Conservation (phyloP, 2,888 invertebrate species). For the Rhopalosiphum nymphaeae region DNA sequence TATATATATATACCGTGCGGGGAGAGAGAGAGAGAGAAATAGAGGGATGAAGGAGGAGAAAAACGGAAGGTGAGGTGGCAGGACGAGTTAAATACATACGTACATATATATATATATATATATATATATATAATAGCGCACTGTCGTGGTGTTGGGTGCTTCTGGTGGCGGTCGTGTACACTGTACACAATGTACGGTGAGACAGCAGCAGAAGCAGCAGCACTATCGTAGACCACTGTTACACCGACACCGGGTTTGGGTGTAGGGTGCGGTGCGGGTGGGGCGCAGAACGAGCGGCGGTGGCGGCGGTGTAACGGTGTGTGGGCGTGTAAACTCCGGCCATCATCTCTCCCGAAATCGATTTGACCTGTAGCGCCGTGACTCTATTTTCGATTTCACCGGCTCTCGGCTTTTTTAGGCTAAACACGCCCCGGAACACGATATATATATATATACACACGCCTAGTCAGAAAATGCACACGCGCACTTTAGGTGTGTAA, state of each 20-base stretch:
- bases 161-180: not conserved
- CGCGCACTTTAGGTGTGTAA: not conserved
- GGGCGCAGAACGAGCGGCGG: no score
- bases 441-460: not conserved
- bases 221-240: not conserved
- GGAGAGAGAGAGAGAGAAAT: not conserved
- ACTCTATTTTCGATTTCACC: constrained; percentile 63
- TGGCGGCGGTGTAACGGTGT: constrained; percentile 24
- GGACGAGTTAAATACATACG: not conserved
- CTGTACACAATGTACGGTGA: not conserved
- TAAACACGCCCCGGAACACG: constrained; percentile 45
- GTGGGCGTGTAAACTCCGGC: constrained; percentile 61
- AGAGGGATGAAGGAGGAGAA: not conserved
- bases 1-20: not conserved
- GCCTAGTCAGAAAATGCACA: not conserved
- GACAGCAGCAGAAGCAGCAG: not conserved
- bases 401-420: constrained; percentile 16
- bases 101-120: not conserved
- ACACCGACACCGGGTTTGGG: not conserved
- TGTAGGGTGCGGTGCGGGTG: not conserved
- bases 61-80: not conserved
- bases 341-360: constrained; percentile 62
- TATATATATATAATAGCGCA: not conserved
- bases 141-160: not conserved
- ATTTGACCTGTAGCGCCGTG: constrained; percentile 65